Percentiles rank a stretch among this genome's conserved stretches.
phyloP scores from a whole-genome alignment of 2,113 vertebrate species.

The Corydoras sp. region DNA sequence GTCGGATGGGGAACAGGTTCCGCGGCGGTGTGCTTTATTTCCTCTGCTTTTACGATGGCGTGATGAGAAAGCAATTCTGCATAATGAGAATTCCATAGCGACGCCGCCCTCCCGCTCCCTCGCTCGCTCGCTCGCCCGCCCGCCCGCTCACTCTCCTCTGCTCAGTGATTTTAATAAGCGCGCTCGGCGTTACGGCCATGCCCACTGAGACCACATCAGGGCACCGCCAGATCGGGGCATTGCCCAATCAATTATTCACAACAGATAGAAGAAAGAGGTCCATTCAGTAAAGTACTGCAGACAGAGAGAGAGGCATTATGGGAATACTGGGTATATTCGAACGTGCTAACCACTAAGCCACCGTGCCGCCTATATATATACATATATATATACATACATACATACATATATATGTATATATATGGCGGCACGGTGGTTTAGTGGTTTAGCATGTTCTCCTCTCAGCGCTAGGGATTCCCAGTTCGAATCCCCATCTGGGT shows the following conservation, averaged over 20 bases:
- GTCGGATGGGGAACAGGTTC: too few relatives aligned
- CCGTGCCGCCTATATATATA: too few relatives aligned
- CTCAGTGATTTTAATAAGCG: constrained; percentile 29
- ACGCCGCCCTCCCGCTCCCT: constrained; percentile 11
- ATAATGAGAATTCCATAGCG: constrained; percentile 20
- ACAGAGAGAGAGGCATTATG: too few relatives aligned
- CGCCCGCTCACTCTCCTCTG: constrained; percentile 16
- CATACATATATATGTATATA: too few relatives aligned
- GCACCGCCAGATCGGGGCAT: constrained; percentile 10
- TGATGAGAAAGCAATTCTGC: constrained; percentile 23
- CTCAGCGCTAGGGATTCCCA: too few relatives aligned
- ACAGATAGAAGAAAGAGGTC: constrained; percentile 5
- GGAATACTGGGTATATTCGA: too few relatives aligned
- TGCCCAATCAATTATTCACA: constrained; percentile 18
- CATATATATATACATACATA: too few relatives aligned
- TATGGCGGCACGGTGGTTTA: too few relatives aligned
- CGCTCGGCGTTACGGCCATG: neutral
- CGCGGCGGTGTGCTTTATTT: neutral
- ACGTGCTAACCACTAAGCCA: too few relatives aligned
- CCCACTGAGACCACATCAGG: constrained; percentile 3
- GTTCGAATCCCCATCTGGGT: too few relatives aligned
- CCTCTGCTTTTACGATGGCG: neutral
- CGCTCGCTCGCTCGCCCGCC: constrained; percentile 10
- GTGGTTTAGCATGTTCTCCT: too few relatives aligned
- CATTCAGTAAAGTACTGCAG: neutral